Conservation (phyloP, 1,140 invertebrate genomes). For the Drosophila bifasciata region DNA sequence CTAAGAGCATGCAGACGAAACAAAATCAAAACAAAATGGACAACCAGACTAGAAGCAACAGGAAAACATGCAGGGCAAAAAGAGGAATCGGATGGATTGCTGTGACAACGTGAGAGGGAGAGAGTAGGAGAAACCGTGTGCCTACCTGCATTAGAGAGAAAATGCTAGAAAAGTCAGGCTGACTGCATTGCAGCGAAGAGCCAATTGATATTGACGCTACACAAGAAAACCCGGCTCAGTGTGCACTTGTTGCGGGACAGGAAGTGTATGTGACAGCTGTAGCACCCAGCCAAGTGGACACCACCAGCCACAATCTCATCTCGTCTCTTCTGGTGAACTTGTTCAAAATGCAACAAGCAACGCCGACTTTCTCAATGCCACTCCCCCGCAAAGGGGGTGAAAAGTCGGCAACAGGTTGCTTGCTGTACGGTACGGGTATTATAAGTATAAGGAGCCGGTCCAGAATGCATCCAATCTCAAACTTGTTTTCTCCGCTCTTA, state of each 20-base stretch:
- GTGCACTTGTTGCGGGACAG: slow-evolving; percentile 26
- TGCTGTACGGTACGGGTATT: no score
- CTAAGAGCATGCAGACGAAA: slow-evolving; percentile 3
- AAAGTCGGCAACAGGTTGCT: slow-evolving; percentile 14
- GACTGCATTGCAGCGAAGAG: slow-evolving; percentile 3
- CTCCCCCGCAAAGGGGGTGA: slow-evolving; percentile 13
- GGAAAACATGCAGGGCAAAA: slow-evolving; percentile 29
- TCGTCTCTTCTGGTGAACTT: slow-evolving; percentile 4
- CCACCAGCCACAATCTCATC: no score
- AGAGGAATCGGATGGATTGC: no score
- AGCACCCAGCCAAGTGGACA: slow-evolving; percentile 4
- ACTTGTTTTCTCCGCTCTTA: slow-evolving; percentile 31
- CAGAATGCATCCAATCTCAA: slow-evolving; percentile 31
- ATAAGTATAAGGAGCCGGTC: slow-evolving; percentile 19
- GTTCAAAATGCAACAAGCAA: background rate
- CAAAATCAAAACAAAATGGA: slow-evolving; percentile 34
- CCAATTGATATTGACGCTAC: slow-evolving; percentile 13
- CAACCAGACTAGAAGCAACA: slow-evolving; percentile 22
- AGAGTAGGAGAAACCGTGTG: slow-evolving; percentile 31
- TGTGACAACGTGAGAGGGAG: slow-evolving; percentile 32
- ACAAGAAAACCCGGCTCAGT: slow-evolving; percentile 5
- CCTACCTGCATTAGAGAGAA: slow-evolving; percentile 23
- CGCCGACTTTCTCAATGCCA: slow-evolving; percentile 35
- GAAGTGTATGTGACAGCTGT: slow-evolving; percentile 8
- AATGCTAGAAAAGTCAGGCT: slow-evolving; percentile 25